Base-by-base conservation (phyloP, 2,113 vertebrate genomes). In the Motacilla alba region DNA sequence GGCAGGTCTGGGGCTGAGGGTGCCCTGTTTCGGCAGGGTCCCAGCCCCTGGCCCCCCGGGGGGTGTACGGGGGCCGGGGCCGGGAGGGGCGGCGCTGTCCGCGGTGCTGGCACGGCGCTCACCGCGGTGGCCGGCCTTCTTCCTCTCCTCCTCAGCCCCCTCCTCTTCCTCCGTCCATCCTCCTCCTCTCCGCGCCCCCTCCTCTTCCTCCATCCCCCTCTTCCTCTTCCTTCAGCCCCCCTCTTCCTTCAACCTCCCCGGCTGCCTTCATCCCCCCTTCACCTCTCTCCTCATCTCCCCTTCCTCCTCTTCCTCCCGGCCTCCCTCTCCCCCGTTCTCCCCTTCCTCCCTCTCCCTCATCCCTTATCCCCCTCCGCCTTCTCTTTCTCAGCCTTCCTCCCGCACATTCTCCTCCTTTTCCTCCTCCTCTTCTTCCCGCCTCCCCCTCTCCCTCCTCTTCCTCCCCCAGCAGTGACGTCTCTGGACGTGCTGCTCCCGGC, bases 401-500 rank as follows among this genome's bases (percentile, higher is more conserved):
- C 31, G 21, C 85, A 63, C 62, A 56, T 59, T 74, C 72, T 53
- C 68, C 75, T 44, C 69, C 39, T 81, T 80, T 55, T 87, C 83
- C 83, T 91, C 85, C 80, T 84, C 87, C 70, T 60, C 64, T 67
- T 53, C 86, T 72, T 63, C 68, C 81, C 69, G 15, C 69, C 70
- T 78, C 72, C 77, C 70, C 58, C 80, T 77, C 77, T 62, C 79
- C 75, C 76, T 79, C 76, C 81, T 78, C 92, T 75, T 83, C 88
- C 90, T 88, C 81, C 85, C 72, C 74, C 90, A 87, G 81, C 84
- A 77, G 92, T 96, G 95, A 95, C 95, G 95, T 96, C 85, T 95
- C 84, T 92, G 87, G 91, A 82, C 94, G 94, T 87, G 90, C 87
- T n/a, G 80, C 72, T 85, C 53, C 47, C 89, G 85, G 72, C 94